Percentiles rank a stretch among this genome's conserved stretches.
Evolutionary conservation across 2,888 invertebrate genomes (phyloP).

Genomic region (Orthosia incerta): DNA sequence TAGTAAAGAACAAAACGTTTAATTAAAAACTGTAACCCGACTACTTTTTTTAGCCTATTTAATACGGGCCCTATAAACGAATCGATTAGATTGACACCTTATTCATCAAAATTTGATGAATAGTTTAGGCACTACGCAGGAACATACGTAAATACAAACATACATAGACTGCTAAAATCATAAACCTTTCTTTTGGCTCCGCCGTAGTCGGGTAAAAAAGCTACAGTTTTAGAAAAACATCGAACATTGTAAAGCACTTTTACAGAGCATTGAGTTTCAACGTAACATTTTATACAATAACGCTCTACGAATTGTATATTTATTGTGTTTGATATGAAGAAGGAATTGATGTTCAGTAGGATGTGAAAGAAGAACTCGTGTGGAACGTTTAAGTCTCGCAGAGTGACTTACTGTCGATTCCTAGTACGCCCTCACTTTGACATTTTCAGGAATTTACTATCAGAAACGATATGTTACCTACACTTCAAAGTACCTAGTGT

Average conservation of each 20-base stretch:
- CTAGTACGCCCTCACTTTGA: neutral
- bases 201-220: too few relatives aligned
- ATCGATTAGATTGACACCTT: too few relatives aligned
- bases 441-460: neutral
- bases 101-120: too few relatives aligned
- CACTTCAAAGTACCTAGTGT: neutral
- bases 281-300: slow-evolving; percentile 1
- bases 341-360: slow-evolving; percentile 21
- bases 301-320: slow-evolving; percentile 12
- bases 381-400: slow-evolving; percentile 1
- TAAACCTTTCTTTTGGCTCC: too few relatives aligned
- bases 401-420: neutral
- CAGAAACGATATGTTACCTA: neutral
- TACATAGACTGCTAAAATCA: too few relatives aligned
- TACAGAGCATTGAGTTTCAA: neutral
- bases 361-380: slow-evolving; percentile 13
- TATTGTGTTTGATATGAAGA: slow-evolving; percentile 28
- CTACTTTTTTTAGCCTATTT: too few relatives aligned
- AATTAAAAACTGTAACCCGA: too few relatives aligned
- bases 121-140: too few relatives aligned
- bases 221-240: neutral
- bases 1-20: too few relatives aligned
- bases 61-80: too few relatives aligned
- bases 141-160: too few relatives aligned
- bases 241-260: neutral